Evolutionary conservation across 2,113 vertebrate genomes (phyloP), one percentile per base, ranked within the genome.

Genomic region (Haplotaxodon microlepis): DNA sequence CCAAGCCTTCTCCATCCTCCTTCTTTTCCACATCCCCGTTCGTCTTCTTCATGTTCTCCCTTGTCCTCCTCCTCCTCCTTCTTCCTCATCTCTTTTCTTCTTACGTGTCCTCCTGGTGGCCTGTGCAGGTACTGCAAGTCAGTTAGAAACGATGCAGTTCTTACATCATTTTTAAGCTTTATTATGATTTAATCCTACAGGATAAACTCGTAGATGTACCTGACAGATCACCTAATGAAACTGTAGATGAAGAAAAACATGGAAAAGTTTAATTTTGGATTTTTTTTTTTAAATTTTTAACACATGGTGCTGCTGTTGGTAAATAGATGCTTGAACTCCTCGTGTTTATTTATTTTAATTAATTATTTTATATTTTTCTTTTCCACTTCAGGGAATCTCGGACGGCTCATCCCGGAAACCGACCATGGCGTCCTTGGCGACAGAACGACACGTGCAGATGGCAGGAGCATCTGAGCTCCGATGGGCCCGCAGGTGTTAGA

Each of bases 361-460:
- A 0, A 71, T 50, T 27, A 27, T 45, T 45, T 45, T 24, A 69
- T 31, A 14, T 31, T 0, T 29, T 76, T 50, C 10, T 40, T 59
- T 29, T 31, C 5, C 8, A 0, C 7, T 5, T 4, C 87, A 95
- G 96, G 89, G 80, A 84, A 7, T 51, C 84, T 92, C 91, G 94
- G 96, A 97, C 93, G 93, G 96, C 92, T 95, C 79, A 90, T 79
- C 92, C 92, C 86, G 96, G 95, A 92, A 90, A 94, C 84, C 31
- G 94, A 97, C 94, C 94, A 86, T 42, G 71, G 93, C 88, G 90
- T 92, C 88, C 85, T 79, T 86, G 92, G 93, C 83, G n/a, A 92
- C 88, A 16, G 84, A 94, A 47, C 51, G 24, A 91, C 85, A 92
- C 38, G 24, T 66, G 81, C 12, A 40, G 81, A 88, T 47, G 51